Evolutionary conservation across 2,888 invertebrate genomes (phyloP).

Genomic region (Homarus gammarus): DNA sequence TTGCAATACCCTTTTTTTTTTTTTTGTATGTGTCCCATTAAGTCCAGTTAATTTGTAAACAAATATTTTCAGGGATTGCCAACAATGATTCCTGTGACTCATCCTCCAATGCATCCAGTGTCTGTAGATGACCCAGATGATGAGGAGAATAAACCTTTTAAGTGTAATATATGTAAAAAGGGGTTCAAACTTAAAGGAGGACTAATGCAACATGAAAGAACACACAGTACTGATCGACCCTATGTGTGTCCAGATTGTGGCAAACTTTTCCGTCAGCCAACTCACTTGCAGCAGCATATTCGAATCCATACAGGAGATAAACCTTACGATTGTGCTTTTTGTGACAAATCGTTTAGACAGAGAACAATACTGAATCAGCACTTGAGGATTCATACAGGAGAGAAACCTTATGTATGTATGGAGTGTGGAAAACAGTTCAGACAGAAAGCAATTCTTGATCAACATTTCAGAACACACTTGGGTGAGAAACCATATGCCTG

Average conservation of each 20-base stretch:
- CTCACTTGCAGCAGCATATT: slow-evolving; percentile 75
- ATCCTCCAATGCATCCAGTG: slow-evolving; percentile 65
- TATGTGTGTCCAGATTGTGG: slow-evolving; percentile 76
- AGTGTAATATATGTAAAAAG: slow-evolving; percentile 71
- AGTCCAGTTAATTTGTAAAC: no score
- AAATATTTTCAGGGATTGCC: slow-evolving; percentile 67
- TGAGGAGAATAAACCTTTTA: slow-evolving; percentile 74
- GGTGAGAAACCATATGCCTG: slow-evolving; percentile 75
- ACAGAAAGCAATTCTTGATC: slow-evolving; percentile 75
- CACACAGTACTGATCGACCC: slow-evolving; percentile 74
- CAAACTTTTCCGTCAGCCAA: slow-evolving; percentile 74
- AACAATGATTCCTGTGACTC: slow-evolving; percentile 74
- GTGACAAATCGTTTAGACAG: slow-evolving; percentile 74
- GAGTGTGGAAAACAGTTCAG: slow-evolving; percentile 75
- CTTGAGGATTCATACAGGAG: slow-evolving; percentile 74
- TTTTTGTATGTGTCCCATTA: no score
- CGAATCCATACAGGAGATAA: slow-evolving; percentile 75
- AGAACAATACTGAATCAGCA: slow-evolving; percentile 75
- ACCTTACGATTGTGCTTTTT: slow-evolving; percentile 75
- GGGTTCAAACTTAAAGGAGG: slow-evolving; percentile 75
- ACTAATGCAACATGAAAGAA: slow-evolving; percentile 73
- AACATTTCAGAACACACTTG: slow-evolving; percentile 74
- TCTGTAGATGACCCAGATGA: slow-evolving; percentile 67
- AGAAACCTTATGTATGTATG: slow-evolving; percentile 76
- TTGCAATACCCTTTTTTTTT: no score